Base-by-base conservation (phyloP, 2,113 vertebrate species). In the Zonotrichia leucophrys region DNA sequence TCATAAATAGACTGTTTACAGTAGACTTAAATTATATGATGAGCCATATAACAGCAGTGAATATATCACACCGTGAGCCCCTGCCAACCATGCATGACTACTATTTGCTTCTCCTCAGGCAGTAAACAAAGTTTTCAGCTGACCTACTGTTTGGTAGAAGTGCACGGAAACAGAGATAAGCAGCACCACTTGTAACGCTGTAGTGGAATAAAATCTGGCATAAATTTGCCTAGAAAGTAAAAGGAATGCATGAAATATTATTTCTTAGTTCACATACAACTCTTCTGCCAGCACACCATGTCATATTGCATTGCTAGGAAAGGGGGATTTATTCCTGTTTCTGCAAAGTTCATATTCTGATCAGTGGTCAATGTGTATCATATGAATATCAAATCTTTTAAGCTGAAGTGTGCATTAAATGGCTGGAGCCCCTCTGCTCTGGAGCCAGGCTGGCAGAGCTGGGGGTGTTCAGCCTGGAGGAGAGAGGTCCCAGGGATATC, bases 211-310 rank as follows among this genome's bases (percentile, higher is more conserved):
- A 94, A 96, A 92, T 96, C 94, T 95, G 95, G 86, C 92, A 86
- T 92, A 95, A 89, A 94, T 95, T 95, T 93, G 83, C 94, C 86
- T 94, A 89, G 92, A 91, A 97, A 94, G 83, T 84, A 76, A 85
- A 93, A 96, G 72, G 90, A 96, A 93, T 96, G 95, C 92, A 87
- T 94, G 89, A 95, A 94, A 93, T 94, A 96, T 63, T 93, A 89
- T 89, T 95, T 94, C 80, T 88, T 96, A 91, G 81, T 70, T 92
- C 91, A 77, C 84, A 64, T 83, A 39, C 25, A n/a, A 42, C 62
- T 87, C 83, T 87, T 60, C 81, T 95, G 79, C 88, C 72, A 88
- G 93, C 60, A 11, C 5, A 0, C 52, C 63, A 39, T 89, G 82
- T 63, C 78, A 64, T 80, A 90, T 39, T 92, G 83, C 59, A 16